Evolutionary conservation across 2,797 vertebrate species (phyloP).

Genomic region (Neoniphon sammara): DNA sequence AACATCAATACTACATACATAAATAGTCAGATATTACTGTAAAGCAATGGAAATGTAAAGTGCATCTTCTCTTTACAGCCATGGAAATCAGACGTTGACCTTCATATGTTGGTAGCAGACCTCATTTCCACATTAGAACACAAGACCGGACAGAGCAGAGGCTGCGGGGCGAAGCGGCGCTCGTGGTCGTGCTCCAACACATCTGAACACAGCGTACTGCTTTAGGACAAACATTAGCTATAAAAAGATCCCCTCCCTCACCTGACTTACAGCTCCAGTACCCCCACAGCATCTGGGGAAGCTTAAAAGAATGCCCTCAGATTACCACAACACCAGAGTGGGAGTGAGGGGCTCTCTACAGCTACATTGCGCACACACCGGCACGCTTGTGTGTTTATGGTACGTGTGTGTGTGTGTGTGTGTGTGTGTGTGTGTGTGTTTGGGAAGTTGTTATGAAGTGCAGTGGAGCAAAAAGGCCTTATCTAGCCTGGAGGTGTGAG

Average conservation of each 20-base stretch:
- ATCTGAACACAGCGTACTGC: constrained; percentile 47
- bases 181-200: constrained; percentile 11
- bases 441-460: constrained; percentile 69
- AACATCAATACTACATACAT: no score
- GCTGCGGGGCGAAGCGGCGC: constrained; percentile 4
- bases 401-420: constrained; percentile 52
- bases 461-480: constrained; percentile 73
- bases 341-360: constrained; percentile 26
- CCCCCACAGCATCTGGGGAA: constrained; percentile 50
- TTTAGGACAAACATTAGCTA: constrained; percentile 43
- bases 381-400: constrained; percentile 41
- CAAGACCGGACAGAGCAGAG: constrained; percentile 22
- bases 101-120: neutral
- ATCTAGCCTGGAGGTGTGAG: constrained; percentile 69
- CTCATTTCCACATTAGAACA: constrained; percentile 26
- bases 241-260: constrained; percentile 52
- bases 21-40: no score
- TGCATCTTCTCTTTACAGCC: neutral
- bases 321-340: constrained; percentile 58
- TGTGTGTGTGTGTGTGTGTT: constrained; percentile 17
- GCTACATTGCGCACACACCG: constrained; percentile 34
- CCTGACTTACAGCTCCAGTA: constrained; percentile 51
- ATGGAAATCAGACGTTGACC: constrained; percentile 3
- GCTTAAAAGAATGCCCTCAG: constrained; percentile 62
- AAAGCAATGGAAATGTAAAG: neutral